Evolutionary conservation across 2,113 vertebrate genomes (phyloP), one percentile per base, ranked within the genome.

Genomic region (Onychostruthus taczanowskii): DNA sequence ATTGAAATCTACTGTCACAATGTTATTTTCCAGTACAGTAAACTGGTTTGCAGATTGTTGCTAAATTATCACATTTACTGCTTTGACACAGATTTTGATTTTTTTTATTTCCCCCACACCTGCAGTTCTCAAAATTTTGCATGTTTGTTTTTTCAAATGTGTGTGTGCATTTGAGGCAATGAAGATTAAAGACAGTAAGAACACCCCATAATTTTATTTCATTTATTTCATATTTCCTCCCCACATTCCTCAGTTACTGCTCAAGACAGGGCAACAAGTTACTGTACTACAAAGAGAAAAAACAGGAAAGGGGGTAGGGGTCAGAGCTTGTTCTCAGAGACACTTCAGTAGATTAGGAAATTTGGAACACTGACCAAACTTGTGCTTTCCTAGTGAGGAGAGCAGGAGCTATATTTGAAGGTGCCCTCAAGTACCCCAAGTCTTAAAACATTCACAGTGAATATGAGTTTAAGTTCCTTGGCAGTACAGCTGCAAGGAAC

Each of bases 251-350:
- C 23, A 33, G 19, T 30, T 84, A 17, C 22, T 69, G 18, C 30
- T 83, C 2, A 50, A 47, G 41, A n/a, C 5, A 27, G 35, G 67
- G 30, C 3, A 31, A 69, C 6, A 44, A 24, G 49, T 74, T 64
- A 35, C 11, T 77, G 27, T 73, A 11, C 27, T 69, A 24, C 35
- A 11, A 69, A 46, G 13, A 2, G 37, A 56, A 67, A n/a, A 39
- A 46, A 28, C 27, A 39, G 4, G 9, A 10, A 16, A 44, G 6
- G 1, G 9, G 3, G 1, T 28, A 59, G 39, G 10, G 2, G 5
- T 61, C 41, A 53, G 21, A 58, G 31, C 1, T 0, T 58, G 58
- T 90, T 50, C n/a, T 39, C 30, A 70, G n/a, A 37, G 47, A 18
- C 16, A 14, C 16, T 28, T 68, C 6, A 46, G 16, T 77, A 43